These are phyloP conservation scores for crab-eating macaque (Macaca fascicularis) DNA, from an alignment of 2,113 vertebrate species.

Conservation along the genomic window T2T-MFA8v1.1 NC_088379.1:143966001-143966500, in stretches of 20 bases:
- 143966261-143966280: neutral
- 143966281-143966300: neutral
- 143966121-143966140: conserved; percentile 22
- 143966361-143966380: neutral
- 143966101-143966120: conserved; percentile 2
- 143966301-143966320: neutral
- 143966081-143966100: conserved; percentile 35
- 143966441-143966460: no score
- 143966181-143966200: conserved; percentile 31
- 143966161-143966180: conserved; percentile 23
- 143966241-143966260: neutral
- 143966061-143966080: conserved; percentile 45
- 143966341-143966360: neutral
- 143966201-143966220: neutral
- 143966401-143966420: conserved; percentile 25
- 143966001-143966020: neutral
- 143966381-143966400: neutral
- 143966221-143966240: neutral
- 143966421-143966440: neutral
- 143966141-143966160: conserved; percentile 27
- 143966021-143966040: neutral
- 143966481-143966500: no score
- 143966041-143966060: conserved; percentile 35
- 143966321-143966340: neutral
- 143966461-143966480: no score